These are phyloP conservation scores for Procambarus clarkii DNA, from an alignment of 1,140 invertebrate species.

Conservation along the genomic window DNA sequence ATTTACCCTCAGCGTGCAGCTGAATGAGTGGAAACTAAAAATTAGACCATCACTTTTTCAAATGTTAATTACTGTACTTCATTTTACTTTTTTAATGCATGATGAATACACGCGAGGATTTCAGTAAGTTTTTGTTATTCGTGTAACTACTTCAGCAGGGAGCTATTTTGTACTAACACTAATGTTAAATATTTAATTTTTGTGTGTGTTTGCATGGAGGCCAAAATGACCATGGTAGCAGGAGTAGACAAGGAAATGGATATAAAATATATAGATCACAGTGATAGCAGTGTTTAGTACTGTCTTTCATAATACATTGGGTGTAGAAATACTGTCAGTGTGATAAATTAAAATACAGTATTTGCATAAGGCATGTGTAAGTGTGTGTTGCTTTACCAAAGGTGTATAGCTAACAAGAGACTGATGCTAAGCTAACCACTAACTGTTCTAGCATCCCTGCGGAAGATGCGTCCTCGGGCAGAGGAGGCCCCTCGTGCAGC, in stretches of 20 bases:
- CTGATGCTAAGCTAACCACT: conserved; percentile 47
- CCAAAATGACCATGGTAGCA: background rate
- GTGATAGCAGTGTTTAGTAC: background rate
- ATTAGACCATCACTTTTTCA: too few relatives aligned
- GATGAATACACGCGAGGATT: too few relatives aligned
- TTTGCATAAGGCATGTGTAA: conserved; percentile 21
- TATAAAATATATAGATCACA: background rate
- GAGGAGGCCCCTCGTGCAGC: conserved; percentile 55
- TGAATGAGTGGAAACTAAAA: too few relatives aligned
- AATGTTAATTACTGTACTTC: too few relatives aligned
- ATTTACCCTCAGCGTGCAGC: too few relatives aligned
- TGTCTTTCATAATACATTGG: background rate
- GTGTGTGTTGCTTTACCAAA: conserved; percentile 11
- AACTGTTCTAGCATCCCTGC: conserved; percentile 70
- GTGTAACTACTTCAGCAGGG: too few relatives aligned
- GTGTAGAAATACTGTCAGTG: background rate
- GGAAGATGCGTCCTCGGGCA: conserved; percentile 64
- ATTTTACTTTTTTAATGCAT: too few relatives aligned
- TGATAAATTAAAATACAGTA: background rate
- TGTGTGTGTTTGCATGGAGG: too few relatives aligned
- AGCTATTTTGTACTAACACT: too few relatives aligned
- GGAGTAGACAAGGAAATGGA: background rate
- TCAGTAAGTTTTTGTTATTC: too few relatives aligned
- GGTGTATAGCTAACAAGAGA: background rate
- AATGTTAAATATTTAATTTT: too few relatives aligned